A percentile compares a stretch with the other conserved stretches of the same genome.
Evolutionary conservation across 2,797 vertebrate genomes (phyloP).

Genomic region (Poeciliopsis turneri): DNA sequence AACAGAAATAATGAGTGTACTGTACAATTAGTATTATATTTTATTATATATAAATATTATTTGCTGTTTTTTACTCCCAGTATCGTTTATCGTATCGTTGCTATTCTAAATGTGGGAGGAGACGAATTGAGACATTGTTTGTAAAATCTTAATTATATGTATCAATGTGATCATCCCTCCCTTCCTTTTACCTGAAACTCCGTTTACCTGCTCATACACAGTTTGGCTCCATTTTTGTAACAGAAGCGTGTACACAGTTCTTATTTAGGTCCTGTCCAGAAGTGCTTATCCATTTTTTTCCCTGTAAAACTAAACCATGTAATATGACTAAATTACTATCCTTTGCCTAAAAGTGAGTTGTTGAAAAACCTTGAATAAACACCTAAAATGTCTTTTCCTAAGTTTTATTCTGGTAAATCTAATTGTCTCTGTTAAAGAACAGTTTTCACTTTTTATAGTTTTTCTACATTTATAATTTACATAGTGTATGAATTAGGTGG

Average conservation of each 20-base stretch:
- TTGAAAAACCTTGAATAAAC: constrained; percentile 77
- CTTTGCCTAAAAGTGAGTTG: constrained; percentile 82
- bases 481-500: not conserved
- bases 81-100: constrained; percentile 77
- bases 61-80: constrained; percentile 77
- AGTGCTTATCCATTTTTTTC: constrained; percentile 63
- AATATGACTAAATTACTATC: constrained; percentile 84
- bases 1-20: constrained; percentile 76
- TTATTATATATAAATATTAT: constrained; percentile 79
- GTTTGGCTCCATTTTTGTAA: constrained; percentile 79
- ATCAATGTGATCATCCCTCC: constrained; percentile 74
- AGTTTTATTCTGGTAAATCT: not conserved
- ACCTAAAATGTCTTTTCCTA: constrained; percentile 37
- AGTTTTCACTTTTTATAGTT: not conserved
- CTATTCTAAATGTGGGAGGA: constrained; percentile 77
- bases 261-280: constrained; percentile 81
- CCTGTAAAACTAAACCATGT: constrained; percentile 85
- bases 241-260: constrained; percentile 81
- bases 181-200: constrained; percentile 29
- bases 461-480: not conserved
- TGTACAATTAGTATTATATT: constrained; percentile 87
- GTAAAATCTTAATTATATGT: constrained; percentile 80
- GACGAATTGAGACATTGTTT: constrained; percentile 61
- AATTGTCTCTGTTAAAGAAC: not conserved
- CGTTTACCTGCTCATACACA: constrained; percentile 58